Base-by-base conservation (phyloP, 2,888 invertebrate species). In the Gymnosoma rotundatum region DNA sequence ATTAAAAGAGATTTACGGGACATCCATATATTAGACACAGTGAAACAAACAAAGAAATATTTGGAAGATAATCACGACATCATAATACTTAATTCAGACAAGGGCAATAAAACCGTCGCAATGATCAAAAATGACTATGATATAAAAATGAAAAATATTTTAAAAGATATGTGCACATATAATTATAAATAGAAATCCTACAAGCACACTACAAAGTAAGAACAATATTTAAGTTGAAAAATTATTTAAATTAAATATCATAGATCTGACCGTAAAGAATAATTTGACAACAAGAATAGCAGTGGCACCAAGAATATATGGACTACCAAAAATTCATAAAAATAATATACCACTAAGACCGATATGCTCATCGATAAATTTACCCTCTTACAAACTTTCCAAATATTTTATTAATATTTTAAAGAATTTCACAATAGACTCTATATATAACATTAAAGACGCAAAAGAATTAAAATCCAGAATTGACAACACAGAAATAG, bases 401-500 rank as follows among this genome's bases (percentile, higher is more conserved):
- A 25, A 25, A 25, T 25, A 25, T 25, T 25, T 25, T 2, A 25
- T 25, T 25, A 25, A 25, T 25, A 25, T 25, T 25, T 25, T 25
- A 25, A 25, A 25, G 1, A 25, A 25, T 25, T 25, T 25, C 2
- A 2, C 25, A 25, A 25, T 4, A 7, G n/a, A 50, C n/a, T 50
- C 50, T 16, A 50, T n/a, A 50, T 50, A 50, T 50, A 50, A 50
- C n/a, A n/a, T 50, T 16, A 50, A 16, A 16, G 50, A 50, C n/a
- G 50, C 50, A 16, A 50, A n/a, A 50, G n/a, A 50, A 50, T 50
- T 50, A 3, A n/a, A 50, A 66, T 61, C 61, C n/a, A 56, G 72
- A 48, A 61, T 78, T 45, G 63, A 54, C 74, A 81, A 83, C 87
- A 12, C 21, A 54, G 14, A 54, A 86, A 25, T 25, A 25, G 25